Evolutionary conservation across 1,140 invertebrate species (phyloP).

Genomic region (Eueides isabella): DNA sequence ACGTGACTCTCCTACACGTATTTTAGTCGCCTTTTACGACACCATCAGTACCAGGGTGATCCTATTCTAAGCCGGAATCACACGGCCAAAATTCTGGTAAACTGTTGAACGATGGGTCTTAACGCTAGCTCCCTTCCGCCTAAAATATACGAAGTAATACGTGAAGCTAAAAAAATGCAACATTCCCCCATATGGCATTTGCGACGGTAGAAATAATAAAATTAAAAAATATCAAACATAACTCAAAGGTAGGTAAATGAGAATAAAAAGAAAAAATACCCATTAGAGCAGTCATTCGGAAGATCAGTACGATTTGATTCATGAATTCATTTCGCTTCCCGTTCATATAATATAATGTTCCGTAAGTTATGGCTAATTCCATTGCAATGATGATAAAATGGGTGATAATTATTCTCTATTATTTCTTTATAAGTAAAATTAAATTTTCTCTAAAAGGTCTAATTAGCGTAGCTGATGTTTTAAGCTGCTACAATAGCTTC

Average conservation of each 20-base stretch:
- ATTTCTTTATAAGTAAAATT: neutral
- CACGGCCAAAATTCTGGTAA: too few species aligned
- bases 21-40: too few species aligned
- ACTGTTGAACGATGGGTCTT: too few species aligned
- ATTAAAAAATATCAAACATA: slow-evolving; percentile 52
- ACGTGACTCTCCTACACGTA: too few species aligned
- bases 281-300: slow-evolving; percentile 53
- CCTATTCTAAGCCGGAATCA: too few species aligned
- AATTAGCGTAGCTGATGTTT: neutral
- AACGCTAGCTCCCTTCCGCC: too few species aligned
- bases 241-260: slow-evolving; percentile 53
- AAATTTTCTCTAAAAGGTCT: neutral
- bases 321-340: slow-evolving; percentile 53
- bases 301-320: slow-evolving; percentile 45
- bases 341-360: slow-evolving; percentile 45
- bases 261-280: slow-evolving; percentile 51
- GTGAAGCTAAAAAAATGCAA: too few species aligned
- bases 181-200: neutral
- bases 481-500: too few species aligned
- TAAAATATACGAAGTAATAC: too few species aligned
- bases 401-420: slow-evolving; percentile 6
- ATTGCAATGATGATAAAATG: slow-evolving; percentile 30
- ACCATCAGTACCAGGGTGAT: too few species aligned
- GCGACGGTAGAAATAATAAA: slow-evolving; percentile 37
- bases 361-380: slow-evolving; percentile 42